Base-by-base conservation (phyloP, 2,797 vertebrate species). In the Cygnus olor region DNA sequence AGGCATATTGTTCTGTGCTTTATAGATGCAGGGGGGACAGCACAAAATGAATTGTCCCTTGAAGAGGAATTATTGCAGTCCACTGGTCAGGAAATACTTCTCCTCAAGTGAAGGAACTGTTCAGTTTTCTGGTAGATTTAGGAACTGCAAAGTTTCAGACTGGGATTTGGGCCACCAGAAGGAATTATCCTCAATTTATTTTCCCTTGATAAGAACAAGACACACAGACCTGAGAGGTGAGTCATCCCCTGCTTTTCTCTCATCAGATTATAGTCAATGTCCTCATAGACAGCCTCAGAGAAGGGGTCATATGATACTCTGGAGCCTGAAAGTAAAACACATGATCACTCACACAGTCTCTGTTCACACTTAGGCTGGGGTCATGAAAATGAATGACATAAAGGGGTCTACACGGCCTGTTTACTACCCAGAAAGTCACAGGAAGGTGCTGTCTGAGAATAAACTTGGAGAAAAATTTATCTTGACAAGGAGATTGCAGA, bases 211-310 rank as follows among this genome's bases (percentile, higher is more conserved):
- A 60, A 85, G 34, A 92, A 13, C 36, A 57, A 85, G 40, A 82
- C 21, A 42, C 27, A 92, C 95, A 83, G 25, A 97, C 95, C 94
- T 93, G 95, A 68, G 53, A 82, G 19, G 36, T 63, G 65, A 57
- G 72, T 64, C 45, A 42, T 2, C 0, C 32, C 58, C 40, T 93
- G 74, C 71, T 96, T 95, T 73, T 92, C 69, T 16, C 5, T 74
- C 61, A 78, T 85, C 44, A 72, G 28, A 24, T 78, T 72, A 10
- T 95, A 94, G 45, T 93, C n/a, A 3, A 97, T 95, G 76, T 97
- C 96, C 89, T 97, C 96, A 22, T 97, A 97, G 72, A 97, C 79
- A n/a, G 63, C 86, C 54, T 97, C 95, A 2, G 92, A 77, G 86
- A 95, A 95, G 25, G 72, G 72, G 14, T 89, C 14, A 1, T 92